Conservation (phyloP, 2,888 invertebrate genomes). For the Notocelia uddmanniana region DNA sequence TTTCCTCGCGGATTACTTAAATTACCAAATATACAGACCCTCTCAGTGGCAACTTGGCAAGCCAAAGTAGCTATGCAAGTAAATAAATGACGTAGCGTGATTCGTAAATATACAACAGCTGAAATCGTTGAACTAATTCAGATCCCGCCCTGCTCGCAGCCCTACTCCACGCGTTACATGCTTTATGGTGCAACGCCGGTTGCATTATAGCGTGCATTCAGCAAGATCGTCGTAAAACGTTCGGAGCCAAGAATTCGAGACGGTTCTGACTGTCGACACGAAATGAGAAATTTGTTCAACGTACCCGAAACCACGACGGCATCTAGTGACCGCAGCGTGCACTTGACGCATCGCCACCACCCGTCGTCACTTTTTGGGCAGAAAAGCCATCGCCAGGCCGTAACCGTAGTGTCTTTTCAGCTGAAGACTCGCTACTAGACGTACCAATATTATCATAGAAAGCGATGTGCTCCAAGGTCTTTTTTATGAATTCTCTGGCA, state of each 20-base stretch:
- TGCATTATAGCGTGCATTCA: constrained; percentile 25
- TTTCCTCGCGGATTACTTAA: background rate
- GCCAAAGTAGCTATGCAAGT: background rate
- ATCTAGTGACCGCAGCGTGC: constrained; percentile 59
- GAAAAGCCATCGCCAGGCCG: constrained; percentile 58
- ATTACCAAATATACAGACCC: constrained; percentile 4
- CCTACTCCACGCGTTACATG: constrained; percentile 49
- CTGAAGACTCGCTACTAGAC: constrained; percentile 70
- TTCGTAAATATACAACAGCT: constrained; percentile 6
- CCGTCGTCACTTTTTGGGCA: constrained; percentile 63
- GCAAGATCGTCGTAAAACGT: constrained; percentile 32
- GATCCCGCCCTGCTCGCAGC: constrained; percentile 50
- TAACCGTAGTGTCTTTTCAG: constrained; percentile 64
- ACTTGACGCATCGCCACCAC: constrained; percentile 69
- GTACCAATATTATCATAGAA: constrained; percentile 70
- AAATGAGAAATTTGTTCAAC: constrained; percentile 60
- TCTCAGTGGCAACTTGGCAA: constrained; percentile 1
- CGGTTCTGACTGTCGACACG: constrained; percentile 50
- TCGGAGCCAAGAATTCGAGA: constrained; percentile 59
- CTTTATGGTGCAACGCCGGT: constrained; percentile 52
- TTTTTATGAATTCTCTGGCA: constrained; percentile 78
- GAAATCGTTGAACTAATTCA: constrained; percentile 22
- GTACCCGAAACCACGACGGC: constrained; percentile 80
- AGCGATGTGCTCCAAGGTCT: constrained; percentile 71
- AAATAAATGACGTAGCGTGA: constrained; percentile 24